A percentile compares a stretch with the other conserved stretches of the same genome.
Evolutionary conservation across 2,797 vertebrate genomes (phyloP).

Genomic region (Lithobates pipiens): DNA sequence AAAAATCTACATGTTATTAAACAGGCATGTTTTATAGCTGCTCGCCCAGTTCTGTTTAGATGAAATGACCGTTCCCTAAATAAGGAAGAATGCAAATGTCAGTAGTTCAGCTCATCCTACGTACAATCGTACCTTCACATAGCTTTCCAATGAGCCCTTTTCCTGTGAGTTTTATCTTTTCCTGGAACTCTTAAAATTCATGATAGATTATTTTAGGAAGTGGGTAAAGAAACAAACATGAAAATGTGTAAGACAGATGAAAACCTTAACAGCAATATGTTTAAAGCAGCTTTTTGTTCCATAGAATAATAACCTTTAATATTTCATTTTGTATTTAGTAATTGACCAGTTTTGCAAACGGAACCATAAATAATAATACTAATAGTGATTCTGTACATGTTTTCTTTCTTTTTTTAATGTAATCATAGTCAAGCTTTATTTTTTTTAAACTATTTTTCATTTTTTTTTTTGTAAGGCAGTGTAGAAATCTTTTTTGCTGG

Average conservation of each 20-base stretch:
- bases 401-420: no score
- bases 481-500: no score
- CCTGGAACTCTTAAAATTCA: constrained; percentile 47
- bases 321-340: neutral
- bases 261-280: neutral
- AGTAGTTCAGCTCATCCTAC: constrained; percentile 36
- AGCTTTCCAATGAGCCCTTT: constrained; percentile 20
- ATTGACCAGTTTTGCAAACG: neutral
- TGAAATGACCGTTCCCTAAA: constrained; percentile 28
- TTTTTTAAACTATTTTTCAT: no score
- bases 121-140: constrained; percentile 27
- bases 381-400: no score
- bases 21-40: constrained; percentile 35
- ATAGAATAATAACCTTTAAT: neutral
- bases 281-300: neutral
- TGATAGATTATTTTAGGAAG: constrained; percentile 39
- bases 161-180: constrained; percentile 38
- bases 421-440: no score
- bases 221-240: constrained; percentile 15
- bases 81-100: constrained; percentile 17
- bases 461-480: no score
- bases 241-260: constrained; percentile 26
- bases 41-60: constrained; percentile 15
- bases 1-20: constrained; percentile 45
- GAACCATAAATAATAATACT: no score